Conservation (phyloP, 1,140 invertebrate species). For the Arctopsyche grandis region DNA sequence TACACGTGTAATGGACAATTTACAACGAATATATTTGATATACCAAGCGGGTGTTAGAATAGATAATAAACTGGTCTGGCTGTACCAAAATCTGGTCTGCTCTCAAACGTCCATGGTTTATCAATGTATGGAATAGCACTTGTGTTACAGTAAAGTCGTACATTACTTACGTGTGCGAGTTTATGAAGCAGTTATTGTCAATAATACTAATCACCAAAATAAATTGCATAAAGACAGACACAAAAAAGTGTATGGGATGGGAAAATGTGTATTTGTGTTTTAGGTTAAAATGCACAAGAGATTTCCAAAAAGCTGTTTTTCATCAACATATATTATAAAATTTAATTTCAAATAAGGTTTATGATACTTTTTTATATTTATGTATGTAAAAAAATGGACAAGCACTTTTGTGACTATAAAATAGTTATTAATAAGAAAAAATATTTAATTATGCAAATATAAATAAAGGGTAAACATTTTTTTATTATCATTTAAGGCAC, state of each 20-base stretch:
- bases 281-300: constrained; percentile 38
- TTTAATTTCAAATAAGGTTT: constrained; percentile 23
- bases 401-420: constrained; percentile 35
- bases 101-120: no score
- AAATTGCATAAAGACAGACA: constrained; percentile 19
- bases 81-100: no score
- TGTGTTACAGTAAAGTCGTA: no score
- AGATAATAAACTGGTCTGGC: no score
- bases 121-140: no score
- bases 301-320: constrained; percentile 37
- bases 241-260: constrained; percentile 21
- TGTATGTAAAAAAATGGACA: constrained; percentile 26
- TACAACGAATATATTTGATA: no score
- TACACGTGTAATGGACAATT: no score
- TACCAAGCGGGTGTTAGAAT: no score
- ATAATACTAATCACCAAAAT: constrained; percentile 21
- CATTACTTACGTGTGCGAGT: not conserved
- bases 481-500: constrained; percentile 22
- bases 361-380: constrained; percentile 23
- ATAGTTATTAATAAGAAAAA: constrained; percentile 9
- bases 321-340: constrained; percentile 41
- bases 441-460: constrained; percentile 5
- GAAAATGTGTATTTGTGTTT: constrained; percentile 8
- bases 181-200: constrained; percentile 33
- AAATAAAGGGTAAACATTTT: not conserved